Conservation (phyloP, 2,113 vertebrate genomes). For the Tragelaphus strepsiceros region DNA sequence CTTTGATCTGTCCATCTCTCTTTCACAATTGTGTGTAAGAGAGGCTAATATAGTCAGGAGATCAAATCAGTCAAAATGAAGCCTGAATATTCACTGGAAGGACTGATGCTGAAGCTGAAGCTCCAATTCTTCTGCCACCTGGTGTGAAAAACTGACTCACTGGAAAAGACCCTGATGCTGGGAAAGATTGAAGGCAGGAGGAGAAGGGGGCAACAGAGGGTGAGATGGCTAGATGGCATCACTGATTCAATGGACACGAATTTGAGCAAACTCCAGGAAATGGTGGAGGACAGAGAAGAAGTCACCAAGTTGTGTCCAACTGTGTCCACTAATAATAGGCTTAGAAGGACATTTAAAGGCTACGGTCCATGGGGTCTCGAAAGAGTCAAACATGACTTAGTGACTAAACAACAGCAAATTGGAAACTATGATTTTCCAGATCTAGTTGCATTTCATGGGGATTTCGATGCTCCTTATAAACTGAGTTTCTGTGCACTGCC, state of each 20-base stretch:
- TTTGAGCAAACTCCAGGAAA: not conserved
- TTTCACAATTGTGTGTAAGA: not conserved
- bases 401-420: not conserved
- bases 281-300: not conserved
- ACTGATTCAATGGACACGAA: not conserved
- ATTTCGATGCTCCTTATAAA: not conserved
- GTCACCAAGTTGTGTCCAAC: too few relatives aligned
- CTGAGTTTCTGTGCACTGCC: not conserved
- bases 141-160: not conserved
- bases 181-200: not conserved
- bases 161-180: not conserved
- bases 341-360: too few relatives aligned
- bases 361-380: not conserved
- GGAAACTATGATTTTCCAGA: not conserved
- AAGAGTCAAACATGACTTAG: not conserved
- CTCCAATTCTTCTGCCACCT: not conserved
- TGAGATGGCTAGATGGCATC: not conserved
- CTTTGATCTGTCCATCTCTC: not conserved
- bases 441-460: not conserved
- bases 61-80: not conserved
- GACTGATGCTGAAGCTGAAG: not conserved
- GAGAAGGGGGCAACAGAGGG: not conserved
- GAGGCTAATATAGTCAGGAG: not conserved
- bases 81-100: not conserved
- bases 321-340: too few relatives aligned